Evolutionary conservation across 37 sponge, comb jelly and placozoan species (phyloP), one percentile per base, ranked within the genome.

Genomic region (Spongilla lacustris): DNA sequence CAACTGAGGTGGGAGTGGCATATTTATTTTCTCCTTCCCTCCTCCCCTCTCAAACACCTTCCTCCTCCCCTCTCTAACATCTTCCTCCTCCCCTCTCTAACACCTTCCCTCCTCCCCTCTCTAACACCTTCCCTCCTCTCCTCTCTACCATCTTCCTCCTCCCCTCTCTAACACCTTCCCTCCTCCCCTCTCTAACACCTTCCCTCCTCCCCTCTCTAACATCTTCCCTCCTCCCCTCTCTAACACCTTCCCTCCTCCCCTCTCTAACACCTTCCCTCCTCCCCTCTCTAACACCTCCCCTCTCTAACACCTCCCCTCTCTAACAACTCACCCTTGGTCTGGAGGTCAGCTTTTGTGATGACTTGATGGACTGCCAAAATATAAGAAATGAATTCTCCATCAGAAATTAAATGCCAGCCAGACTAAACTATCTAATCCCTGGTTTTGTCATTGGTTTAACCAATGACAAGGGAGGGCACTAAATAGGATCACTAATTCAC

Each of bases 1-100:
- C 17, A 46, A 46, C 78, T 88, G 84, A 14, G 13, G 30, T 72
- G 73, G 31, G 31, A n/a, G 73, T 6, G 58, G 58, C 30, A 34
- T 73, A 81, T 41, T 34, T 12, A 78, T 46, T 50, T 41, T 41
- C 27, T 11, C 10, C 58, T 78, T 4, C 2, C 4, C 37, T 31
- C 4, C 27, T 22, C 6, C 26, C 9, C 10, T 19, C 75, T 33
- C 41, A 3, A 41, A 41, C 3, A 41, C 3, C 6, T 41, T 41
- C 41, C 6, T 41, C 36, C 24, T 31, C 31, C 10, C 13, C 76
- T n/a, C 33, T 31, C 4, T 31, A n/a, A 77, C 21, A 35, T 19
- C 26, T 71, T 50, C 5, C 23, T 50, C 33, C 22, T 19, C 21
- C 4, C 58, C 58, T 19, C 21, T n/a, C n/a, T n/a, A n/a, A n/a